Evolutionary conservation across 2,888 invertebrate species (phyloP).

Genomic region (Sialis lutaria): DNA sequence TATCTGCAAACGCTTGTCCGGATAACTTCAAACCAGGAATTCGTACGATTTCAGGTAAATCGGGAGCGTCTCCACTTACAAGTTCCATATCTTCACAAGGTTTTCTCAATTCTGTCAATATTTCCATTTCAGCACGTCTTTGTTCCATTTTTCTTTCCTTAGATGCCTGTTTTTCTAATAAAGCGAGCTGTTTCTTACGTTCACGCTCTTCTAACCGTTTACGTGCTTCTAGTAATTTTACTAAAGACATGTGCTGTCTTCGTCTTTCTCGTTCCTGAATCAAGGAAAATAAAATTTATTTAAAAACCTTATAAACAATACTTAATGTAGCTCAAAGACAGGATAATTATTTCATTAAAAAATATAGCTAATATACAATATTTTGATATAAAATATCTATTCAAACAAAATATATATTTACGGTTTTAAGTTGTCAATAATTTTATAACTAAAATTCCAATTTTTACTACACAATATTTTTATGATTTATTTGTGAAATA

Average conservation of each 20-base stretch:
- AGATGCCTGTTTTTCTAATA: constrained; percentile 68
- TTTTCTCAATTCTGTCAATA: constrained; percentile 55
- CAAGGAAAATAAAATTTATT: neutral
- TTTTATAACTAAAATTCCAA: too few relatives aligned
- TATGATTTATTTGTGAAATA: too few relatives aligned
- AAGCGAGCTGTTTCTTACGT: constrained; percentile 52
- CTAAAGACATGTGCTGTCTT: constrained; percentile 77
- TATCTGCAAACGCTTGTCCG: constrained; percentile 80
- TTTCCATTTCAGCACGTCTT: constrained; percentile 44
- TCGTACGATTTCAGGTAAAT: constrained; percentile 53
- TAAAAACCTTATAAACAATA: neutral
- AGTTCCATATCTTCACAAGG: constrained; percentile 86
- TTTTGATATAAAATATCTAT: too few relatives aligned
- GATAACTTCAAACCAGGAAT: constrained; percentile 57
- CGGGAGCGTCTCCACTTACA: constrained; percentile 40
- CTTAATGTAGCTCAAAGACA: too few relatives aligned
- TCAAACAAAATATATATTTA: too few relatives aligned
- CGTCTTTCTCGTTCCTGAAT: constrained; percentile 69
- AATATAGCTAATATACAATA: too few relatives aligned
- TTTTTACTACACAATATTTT: too few relatives aligned
- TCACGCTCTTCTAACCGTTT: constrained; percentile 78
- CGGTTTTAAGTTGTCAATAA: too few relatives aligned
- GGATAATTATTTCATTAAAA: too few relatives aligned
- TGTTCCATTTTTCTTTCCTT: constrained; percentile 73
- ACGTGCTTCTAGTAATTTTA: constrained; percentile 72